phyloP scores from a whole-genome alignment of 2,888 invertebrate genomes.

The Pseudococcus jackbeardsleyi region DNA sequence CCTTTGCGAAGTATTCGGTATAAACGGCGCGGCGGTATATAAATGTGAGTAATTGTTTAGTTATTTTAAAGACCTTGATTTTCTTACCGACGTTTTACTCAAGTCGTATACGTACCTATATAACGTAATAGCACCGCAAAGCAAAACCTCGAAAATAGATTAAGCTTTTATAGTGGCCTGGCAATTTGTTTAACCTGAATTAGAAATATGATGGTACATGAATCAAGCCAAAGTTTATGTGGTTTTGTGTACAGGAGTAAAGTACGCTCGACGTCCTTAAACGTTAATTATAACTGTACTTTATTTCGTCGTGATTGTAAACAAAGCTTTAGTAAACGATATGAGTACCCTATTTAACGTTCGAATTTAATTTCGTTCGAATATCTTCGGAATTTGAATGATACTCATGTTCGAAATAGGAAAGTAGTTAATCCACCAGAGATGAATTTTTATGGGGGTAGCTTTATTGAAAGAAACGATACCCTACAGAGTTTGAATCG shows the following conservation, averaged over 20 bases:
- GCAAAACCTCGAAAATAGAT: slow-evolving; percentile 41
- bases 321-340: neutral
- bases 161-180: slow-evolving; percentile 14
- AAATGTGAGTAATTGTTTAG: slow-evolving; percentile 18
- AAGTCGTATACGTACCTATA: neutral
- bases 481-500: too few relatives aligned
- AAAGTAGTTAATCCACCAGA: too few relatives aligned
- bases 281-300: slow-evolving; percentile 29
- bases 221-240: neutral
- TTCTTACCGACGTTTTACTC: slow-evolving; percentile 31
- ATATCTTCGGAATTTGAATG: neutral
- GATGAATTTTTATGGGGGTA: too few relatives aligned
- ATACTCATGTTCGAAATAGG: neutral
- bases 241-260: slow-evolving; percentile 6
- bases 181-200: slow-evolving; percentile 26
- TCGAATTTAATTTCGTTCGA: neutral
- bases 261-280: neutral
- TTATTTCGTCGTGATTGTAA: slow-evolving; percentile 44
- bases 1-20: neutral
- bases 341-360: neutral
- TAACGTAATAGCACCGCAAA: slow-evolving; percentile 7
- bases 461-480: too few relatives aligned
- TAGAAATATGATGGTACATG: slow-evolving; percentile 38
- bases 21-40: neutral
- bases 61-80: slow-evolving; percentile 38